Evolutionary conservation across 2,113 vertebrate species (phyloP).

Genomic region (Paedocypris sp.): DNA sequence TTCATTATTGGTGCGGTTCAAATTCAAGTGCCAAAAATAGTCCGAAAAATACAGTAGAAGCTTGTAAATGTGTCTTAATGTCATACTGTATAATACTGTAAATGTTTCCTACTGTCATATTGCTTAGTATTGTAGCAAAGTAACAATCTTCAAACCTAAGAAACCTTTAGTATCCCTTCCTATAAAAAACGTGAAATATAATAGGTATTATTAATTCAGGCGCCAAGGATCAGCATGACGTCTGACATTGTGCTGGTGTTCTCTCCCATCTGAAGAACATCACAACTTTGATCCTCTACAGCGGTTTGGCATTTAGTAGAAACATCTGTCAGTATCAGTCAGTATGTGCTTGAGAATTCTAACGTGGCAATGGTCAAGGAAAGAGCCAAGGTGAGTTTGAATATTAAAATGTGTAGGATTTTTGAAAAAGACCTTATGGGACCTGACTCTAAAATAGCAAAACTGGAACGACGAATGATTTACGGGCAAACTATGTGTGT

Average conservation of each 20-base stretch:
- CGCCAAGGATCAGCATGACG: not conserved
- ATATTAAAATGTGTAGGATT: not conserved
- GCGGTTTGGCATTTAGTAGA: not conserved
- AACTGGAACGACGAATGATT: not conserved
- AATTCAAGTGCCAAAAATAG: too few relatives aligned
- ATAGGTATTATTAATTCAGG: not conserved
- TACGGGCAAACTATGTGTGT: not conserved
- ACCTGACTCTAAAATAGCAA: not conserved
- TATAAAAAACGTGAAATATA: too few relatives aligned
- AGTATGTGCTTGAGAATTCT: too few relatives aligned
- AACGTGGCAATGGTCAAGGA: not conserved
- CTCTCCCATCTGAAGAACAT: not conserved
- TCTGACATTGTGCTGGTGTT: not conserved
- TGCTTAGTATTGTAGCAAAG: too few relatives aligned
- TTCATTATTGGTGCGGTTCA: too few relatives aligned
- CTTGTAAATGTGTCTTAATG: too few relatives aligned
- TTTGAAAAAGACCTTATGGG: not conserved
- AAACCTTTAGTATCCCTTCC: too few relatives aligned
- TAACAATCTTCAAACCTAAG: too few relatives aligned
- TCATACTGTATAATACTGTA: too few relatives aligned
- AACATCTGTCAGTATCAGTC: too few relatives aligned
- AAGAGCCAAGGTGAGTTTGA: not conserved
- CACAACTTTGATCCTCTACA: not conserved
- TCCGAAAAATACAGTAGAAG: too few relatives aligned
- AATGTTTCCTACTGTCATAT: too few relatives aligned